Evolutionary conservation across 2,888 invertebrate genomes (phyloP).

Genomic region (Scotopteryx bipunctaria): DNA sequence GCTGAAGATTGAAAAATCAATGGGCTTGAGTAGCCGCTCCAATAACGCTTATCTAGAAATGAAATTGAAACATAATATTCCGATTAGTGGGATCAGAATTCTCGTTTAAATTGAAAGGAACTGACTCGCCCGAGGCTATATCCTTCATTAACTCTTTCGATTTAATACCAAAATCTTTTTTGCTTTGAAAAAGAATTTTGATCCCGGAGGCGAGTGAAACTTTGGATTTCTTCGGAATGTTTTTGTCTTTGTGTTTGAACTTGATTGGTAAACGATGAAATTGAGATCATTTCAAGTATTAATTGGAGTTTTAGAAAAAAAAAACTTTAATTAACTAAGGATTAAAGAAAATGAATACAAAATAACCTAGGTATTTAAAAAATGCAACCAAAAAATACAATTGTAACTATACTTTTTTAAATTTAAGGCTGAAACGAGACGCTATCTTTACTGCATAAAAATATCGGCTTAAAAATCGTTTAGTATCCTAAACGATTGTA

Average conservation of each 20-base stretch:
- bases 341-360: too few species aligned
- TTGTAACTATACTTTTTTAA: too few species aligned
- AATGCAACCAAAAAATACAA: too few species aligned
- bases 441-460: too few species aligned
- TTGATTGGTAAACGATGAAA: not conserved
- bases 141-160: slow-evolving; percentile 71
- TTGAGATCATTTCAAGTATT: not conserved
- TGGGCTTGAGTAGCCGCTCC: slow-evolving; percentile 19
- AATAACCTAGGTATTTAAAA: too few species aligned
- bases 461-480: too few species aligned
- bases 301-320: too few species aligned
- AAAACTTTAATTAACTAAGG: too few species aligned
- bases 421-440: too few species aligned
- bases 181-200: slow-evolving; percentile 38
- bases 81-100: slow-evolving; percentile 67
- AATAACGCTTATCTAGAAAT: slow-evolving; percentile 45
- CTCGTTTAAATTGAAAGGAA: slow-evolving; percentile 63
- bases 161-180: slow-evolving; percentile 58
- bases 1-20: slow-evolving; percentile 33
- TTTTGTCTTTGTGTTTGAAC: slow-evolving; percentile 22
- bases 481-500: slow-evolving; percentile 16
- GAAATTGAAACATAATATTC: slow-evolving; percentile 70
- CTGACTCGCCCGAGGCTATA: slow-evolving; percentile 58
- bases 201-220: slow-evolving; percentile 30
- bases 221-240: slow-evolving; percentile 27